Evolutionary conservation across 2,888 invertebrate species (phyloP), one percentile per base, ranked within the genome.

Genomic region (Tenthredo amoena): DNA sequence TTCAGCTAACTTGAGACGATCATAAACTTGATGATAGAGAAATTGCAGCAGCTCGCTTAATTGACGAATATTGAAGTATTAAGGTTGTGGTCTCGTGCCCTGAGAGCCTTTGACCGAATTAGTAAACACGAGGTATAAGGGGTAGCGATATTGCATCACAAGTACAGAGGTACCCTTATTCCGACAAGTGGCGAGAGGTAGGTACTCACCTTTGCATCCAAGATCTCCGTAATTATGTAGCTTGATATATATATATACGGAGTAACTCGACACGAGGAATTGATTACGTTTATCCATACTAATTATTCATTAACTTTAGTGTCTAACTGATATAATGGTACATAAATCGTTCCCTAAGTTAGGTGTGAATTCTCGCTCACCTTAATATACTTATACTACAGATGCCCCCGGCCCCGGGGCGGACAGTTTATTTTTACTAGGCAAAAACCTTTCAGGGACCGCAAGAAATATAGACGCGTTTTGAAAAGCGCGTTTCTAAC

Each of bases 11-110:
- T 77, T 55, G 34, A 77, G 55, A 34, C 34, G 31, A 21, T 31
- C 47, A 40, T 77, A 77, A 77, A 50, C 77, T 77, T 55, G 55
- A 55, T 77, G 31, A 77, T 50, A 31, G 47, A 77, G 77, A 77
- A 50, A 77, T 77, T 77, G 77, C 77, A 55, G 50, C 18, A 31
- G 18, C 31, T 15, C 47, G 34, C n/a, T 55, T 77, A 77, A 50
- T 77, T 55, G 77, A 77, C 77, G 77, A 55, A 77, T 77, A 77
- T 77, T 55, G 77, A 55, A 77, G 77, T 43, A 74, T 74, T 40
- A 55, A 77, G 55, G 55, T n/a, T 34, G 77, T 31, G 50, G 77
- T 55, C 18, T 26, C 21, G 74, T 26, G 21, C 43, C 21, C 43
- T 74, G 6, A 77, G 77, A 77, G 77, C 77, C 77, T 77, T 50